Conservation (phyloP, 2,797 vertebrate species). For the Silurus aristotelis region DNA sequence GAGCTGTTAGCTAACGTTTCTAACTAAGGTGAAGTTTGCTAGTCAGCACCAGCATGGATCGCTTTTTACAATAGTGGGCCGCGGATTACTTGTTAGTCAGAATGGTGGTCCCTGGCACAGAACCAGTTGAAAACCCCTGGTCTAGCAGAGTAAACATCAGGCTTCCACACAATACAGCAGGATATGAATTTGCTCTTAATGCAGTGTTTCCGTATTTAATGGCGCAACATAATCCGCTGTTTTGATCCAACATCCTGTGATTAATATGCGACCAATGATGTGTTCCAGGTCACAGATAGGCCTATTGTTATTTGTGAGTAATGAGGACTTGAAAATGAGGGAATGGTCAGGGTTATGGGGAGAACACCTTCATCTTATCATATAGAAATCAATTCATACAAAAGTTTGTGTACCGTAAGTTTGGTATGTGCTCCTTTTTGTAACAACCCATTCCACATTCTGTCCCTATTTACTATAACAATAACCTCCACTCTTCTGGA, state of each 20-base stretch:
- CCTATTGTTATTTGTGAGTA: background rate
- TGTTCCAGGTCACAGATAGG: background rate
- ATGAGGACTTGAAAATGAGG: background rate
- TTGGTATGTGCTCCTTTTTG: too few species aligned
- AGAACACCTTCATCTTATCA: background rate
- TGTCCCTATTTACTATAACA: too few species aligned
- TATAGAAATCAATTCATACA: background rate
- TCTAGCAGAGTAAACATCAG: background rate
- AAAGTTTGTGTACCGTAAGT: too few species aligned
- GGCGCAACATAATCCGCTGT: background rate
- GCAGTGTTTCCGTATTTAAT: background rate
- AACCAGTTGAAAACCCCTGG: too few species aligned
- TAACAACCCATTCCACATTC: too few species aligned
- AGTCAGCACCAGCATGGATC: too few species aligned
- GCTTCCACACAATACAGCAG: background rate
- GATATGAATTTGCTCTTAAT: background rate
- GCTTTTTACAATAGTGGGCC: too few species aligned
- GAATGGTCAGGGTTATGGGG: background rate
- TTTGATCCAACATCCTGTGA: background rate
- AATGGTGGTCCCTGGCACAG: too few species aligned
- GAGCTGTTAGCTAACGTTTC: too few species aligned
- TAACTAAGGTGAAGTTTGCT: too few species aligned
- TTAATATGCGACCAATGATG: background rate
- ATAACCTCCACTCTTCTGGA: too few species aligned
- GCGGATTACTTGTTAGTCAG: too few species aligned